Evolutionary conservation across 2,113 vertebrate species (phyloP).

Genomic region (Tonatia bakeri): DNA sequence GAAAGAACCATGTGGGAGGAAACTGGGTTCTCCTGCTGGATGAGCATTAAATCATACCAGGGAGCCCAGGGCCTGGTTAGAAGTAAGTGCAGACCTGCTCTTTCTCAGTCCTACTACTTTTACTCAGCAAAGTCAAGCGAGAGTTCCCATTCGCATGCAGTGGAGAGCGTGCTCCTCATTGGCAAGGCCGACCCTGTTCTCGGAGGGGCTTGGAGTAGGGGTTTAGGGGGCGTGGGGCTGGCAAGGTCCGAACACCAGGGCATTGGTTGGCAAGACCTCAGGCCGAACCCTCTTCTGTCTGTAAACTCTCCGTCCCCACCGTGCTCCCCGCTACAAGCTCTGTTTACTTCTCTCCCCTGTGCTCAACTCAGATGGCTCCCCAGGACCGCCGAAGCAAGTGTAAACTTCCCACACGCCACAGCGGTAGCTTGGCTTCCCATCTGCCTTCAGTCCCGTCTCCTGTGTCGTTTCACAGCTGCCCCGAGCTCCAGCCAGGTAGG

Average conservation of each 20-base stretch:
- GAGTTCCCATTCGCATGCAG: not conserved
- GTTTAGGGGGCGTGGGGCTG: not conserved
- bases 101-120: slow-evolving; percentile 12
- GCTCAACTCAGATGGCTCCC: not conserved
- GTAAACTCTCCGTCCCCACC: too few relatives aligned
- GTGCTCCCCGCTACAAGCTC: too few relatives aligned
- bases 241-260: not conserved
- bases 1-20: not conserved
- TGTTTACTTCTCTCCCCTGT: not conserved
- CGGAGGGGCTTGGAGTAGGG: not conserved
- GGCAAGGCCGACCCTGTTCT: not conserved
- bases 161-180: not conserved
- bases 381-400: not conserved
- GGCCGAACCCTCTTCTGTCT: not conserved
- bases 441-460: not conserved
- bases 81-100: not conserved
- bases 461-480: not conserved
- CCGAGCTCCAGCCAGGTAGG: not conserved
- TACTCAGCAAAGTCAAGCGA: not conserved
- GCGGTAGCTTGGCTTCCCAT: fast-evolving
- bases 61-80: not conserved
- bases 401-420: not conserved
- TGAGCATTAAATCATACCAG: not conserved
- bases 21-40: not conserved
- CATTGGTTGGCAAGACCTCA: not conserved